These are phyloP conservation scores for Trichomalopsis sarcophagae DNA, from an alignment of 1,140 invertebrate genomes.

Conservation along the genomic window DNA sequence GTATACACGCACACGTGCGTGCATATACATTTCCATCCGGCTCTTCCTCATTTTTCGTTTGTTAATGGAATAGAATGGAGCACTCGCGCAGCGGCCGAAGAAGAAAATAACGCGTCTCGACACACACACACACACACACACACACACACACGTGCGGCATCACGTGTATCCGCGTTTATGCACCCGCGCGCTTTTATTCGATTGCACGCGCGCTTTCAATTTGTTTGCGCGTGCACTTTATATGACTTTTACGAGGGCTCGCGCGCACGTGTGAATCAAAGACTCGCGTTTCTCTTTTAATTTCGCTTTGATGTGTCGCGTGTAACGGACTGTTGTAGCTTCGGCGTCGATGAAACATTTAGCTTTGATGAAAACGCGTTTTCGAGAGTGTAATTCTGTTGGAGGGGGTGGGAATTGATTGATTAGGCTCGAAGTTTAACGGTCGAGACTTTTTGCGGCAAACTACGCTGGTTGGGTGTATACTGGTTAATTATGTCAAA, in stretches of 20 bases:
- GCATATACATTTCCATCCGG: conserved; percentile 11
- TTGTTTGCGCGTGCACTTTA: conserved; percentile 30
- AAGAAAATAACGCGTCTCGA: conserved; percentile 27
- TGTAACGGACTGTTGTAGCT: too few relatives aligned
- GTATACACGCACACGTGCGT: neutral
- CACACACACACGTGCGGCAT: neutral
- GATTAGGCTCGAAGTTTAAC: neutral
- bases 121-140: neutral
- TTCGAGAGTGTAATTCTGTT: too few relatives aligned
- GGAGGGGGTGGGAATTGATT: neutral
- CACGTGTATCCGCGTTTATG: conserved; percentile 1
- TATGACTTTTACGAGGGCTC: neutral
- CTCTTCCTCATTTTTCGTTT: conserved; percentile 9
- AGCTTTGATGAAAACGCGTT: neutral
- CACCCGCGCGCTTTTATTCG: conserved; percentile 10
- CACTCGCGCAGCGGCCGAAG: neutral
- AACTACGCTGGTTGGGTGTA: too few relatives aligned
- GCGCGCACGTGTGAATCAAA: neutral
- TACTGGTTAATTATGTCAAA: neutral
- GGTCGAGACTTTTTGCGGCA: too few relatives aligned
- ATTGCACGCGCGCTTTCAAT: conserved; percentile 25
- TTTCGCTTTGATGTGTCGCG: neutral
- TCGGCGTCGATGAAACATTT: neutral
- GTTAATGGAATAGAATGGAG: conserved; percentile 30
- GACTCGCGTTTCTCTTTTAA: neutral